Conservation (phyloP, 2,888 invertebrate genomes). For the Callimorpha dominula region DNA sequence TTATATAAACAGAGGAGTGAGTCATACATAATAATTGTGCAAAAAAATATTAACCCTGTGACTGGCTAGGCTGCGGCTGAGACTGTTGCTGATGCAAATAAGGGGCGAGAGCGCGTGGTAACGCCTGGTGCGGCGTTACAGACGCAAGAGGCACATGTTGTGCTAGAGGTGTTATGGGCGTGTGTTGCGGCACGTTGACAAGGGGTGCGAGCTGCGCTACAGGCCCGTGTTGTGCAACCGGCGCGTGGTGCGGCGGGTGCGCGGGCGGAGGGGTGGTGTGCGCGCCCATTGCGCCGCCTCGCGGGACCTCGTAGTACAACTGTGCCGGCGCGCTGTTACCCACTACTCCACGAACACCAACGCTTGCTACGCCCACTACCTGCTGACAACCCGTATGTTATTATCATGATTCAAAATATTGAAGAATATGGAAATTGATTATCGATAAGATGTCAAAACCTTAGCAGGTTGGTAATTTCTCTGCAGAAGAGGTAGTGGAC, state of each 20-base stretch:
- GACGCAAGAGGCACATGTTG: constrained; percentile 20
- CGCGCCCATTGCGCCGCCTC: constrained; percentile 37
- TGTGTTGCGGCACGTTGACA: constrained; percentile 11
- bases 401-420: neutral
- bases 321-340: constrained; percentile 81
- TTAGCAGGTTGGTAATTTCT: constrained; percentile 82
- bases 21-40: neutral
- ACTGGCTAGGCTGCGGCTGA: constrained; percentile 42
- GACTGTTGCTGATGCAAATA: constrained; percentile 73
- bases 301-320: constrained; percentile 81
- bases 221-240: constrained; percentile 19
- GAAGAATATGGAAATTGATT: neutral
- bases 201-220: constrained; percentile 15
- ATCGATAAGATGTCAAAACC: constrained; percentile 55
- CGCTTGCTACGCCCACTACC: constrained; percentile 78
- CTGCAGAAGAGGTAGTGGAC: constrained; percentile 78
- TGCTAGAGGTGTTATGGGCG: constrained; percentile 10
- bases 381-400: constrained; percentile 31
- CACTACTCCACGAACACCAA: constrained; percentile 73
- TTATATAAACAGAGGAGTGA: neutral
- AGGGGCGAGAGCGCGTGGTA: constrained; percentile 56
- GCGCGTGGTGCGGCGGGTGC: constrained; percentile 18
- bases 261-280: constrained; percentile 32
- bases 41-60: constrained; percentile 45
- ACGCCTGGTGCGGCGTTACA: constrained; percentile 56